Evolutionary conservation across 2,113 vertebrate species (phyloP).

Genomic region (Neolamprologus toae): DNA sequence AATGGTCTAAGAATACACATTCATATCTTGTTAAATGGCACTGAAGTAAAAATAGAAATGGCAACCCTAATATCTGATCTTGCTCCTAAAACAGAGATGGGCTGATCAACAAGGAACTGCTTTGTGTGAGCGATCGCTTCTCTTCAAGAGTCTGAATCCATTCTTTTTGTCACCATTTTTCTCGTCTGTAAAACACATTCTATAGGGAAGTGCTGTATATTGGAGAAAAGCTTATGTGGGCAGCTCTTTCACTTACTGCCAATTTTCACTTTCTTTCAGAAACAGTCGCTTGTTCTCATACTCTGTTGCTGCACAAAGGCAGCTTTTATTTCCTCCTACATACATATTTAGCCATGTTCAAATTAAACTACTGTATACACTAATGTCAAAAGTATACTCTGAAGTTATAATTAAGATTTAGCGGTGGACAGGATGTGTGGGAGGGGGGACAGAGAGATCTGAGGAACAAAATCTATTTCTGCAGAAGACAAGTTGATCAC

Average conservation of each 20-base stretch:
- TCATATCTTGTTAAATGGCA: neutral
- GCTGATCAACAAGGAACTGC: neutral
- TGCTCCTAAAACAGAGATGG: neutral
- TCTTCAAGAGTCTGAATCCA: neutral
- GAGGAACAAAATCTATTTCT: neutral
- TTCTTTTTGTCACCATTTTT: constrained; percentile 12
- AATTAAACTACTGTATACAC: neutral
- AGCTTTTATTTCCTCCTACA: neutral
- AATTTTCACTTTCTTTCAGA: constrained; percentile 10
- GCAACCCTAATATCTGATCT: neutral
- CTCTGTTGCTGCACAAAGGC: neutral
- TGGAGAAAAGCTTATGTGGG: constrained; percentile 2
- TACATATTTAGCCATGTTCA: neutral
- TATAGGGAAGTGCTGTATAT: neutral
- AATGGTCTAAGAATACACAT: constrained; percentile 17
- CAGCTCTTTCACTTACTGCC: neutral
- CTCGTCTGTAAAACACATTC: constrained; percentile 10
- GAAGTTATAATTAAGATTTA: neutral
- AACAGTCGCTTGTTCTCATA: neutral
- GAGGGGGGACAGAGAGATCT: neutral
- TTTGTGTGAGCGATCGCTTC: neutral
- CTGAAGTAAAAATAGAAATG: neutral
- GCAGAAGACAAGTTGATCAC: neutral
- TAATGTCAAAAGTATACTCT: neutral
- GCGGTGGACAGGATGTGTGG: neutral